Evolutionary conservation across 2,888 invertebrate genomes (phyloP), one percentile per base, ranked within the genome.

Genomic region (Cheilosia urbana): DNA sequence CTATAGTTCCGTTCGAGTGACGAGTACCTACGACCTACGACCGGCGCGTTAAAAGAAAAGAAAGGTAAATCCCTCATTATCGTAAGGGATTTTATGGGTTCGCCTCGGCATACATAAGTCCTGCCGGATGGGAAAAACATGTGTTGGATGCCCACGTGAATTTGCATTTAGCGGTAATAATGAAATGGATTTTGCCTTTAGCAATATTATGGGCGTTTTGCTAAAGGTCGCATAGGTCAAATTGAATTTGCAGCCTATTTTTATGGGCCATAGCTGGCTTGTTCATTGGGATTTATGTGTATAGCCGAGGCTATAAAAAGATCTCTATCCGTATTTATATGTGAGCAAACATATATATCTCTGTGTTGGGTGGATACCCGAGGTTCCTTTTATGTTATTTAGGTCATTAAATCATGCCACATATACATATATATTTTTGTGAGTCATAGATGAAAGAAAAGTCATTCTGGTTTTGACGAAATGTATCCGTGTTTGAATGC

Each of bases 131-230:
- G 21, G 51, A 19, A 4, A 19, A 53, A 73, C 27, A 62, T 51
- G 53, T 40, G 49, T 27, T 57, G n/a, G 49, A 6, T 73, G 66
- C n/a, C 21, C 58, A 69, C 73, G 51, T 75, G 66, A 80, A 85
- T 85, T 85, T 81, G 84, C 84, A 85, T 85, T 85, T 81, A 81
- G 84, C 81, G 84, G 81, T 71, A 71, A 85, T 75, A 76, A 81
- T 60, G 66, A 81, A 81, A 81, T 71, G 71, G 55, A 71, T 81
- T 72, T 57, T 30, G 37, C 37, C 30, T 40, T 58, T 42, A 47
- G 34, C 11, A 47, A 19, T 9, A 19, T 19, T 47, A 47, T 45
- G 19, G 65, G 60, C 57, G 4, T 51, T 53, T 58, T 69, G 53
- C 57, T 60, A 85, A 72, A 76, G 84, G 80, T 81, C 81, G 62